Evolutionary conservation across 2,797 vertebrate species (phyloP).

Genomic region (Antrozous pallidus): DNA sequence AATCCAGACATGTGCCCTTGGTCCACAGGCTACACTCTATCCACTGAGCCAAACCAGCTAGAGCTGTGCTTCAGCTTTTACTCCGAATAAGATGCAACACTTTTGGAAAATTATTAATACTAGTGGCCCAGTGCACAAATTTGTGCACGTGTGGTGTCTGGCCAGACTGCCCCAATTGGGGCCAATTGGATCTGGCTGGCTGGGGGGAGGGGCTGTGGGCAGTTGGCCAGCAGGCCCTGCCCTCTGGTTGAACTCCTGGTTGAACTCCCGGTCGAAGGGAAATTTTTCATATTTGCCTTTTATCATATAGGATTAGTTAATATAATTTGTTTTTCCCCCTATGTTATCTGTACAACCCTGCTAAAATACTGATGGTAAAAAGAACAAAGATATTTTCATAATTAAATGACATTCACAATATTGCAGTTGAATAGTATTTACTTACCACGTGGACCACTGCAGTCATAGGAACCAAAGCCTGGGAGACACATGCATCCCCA

Average conservation of each 20-base stretch:
- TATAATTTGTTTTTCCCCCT: not conserved
- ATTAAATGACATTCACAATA: not conserved
- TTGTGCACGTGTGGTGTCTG: too few relatives aligned
- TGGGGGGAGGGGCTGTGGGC: too few relatives aligned
- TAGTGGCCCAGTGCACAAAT: too few relatives aligned
- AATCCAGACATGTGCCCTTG: too few relatives aligned
- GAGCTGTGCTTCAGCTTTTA: not conserved
- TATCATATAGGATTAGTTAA: not conserved
- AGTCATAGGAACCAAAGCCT: constrained; percentile 89
- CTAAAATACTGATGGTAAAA: not conserved
- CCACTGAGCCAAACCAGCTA: too few relatives aligned
- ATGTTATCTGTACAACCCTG: not conserved
- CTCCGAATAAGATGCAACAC: not conserved
- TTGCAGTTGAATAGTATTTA: not conserved
- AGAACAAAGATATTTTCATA: not conserved
- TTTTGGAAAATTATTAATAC: not conserved
- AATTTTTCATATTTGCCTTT: too few relatives aligned
- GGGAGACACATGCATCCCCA: constrained; percentile 89
- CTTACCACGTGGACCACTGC: constrained; percentile 87
- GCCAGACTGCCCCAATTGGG: too few relatives aligned
- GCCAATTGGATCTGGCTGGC: too few relatives aligned
- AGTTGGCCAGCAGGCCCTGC: too few relatives aligned
- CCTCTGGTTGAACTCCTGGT: too few relatives aligned
- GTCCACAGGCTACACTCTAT: too few relatives aligned
- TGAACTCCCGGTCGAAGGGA: too few relatives aligned